Conservation (phyloP, 1,140 invertebrate genomes). For the Diprion similis region DNA sequence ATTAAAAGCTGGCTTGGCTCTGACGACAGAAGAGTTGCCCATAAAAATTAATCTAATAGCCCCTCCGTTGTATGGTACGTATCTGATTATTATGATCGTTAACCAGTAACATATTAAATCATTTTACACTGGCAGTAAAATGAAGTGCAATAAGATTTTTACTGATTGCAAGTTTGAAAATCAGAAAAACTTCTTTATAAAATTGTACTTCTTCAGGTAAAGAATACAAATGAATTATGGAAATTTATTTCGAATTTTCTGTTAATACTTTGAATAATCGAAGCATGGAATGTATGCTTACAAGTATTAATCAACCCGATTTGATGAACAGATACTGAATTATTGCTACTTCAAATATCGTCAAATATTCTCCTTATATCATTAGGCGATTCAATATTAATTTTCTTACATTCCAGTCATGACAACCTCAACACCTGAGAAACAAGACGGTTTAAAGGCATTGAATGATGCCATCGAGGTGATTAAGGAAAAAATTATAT, state of each 20-base stretch:
- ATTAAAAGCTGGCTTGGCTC: conserved; percentile 87
- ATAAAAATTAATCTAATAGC: conserved; percentile 99
- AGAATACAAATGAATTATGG: no score
- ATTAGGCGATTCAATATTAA: conserved; percentile 19
- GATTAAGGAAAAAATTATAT: conserved; percentile 85
- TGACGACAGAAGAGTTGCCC: conserved; percentile 92
- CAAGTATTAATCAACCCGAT: no score
- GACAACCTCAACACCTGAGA: conserved; percentile 97
- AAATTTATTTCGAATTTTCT: no score
- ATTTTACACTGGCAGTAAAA: no score
- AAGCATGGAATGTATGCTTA: no score
- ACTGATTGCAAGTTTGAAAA: no score
- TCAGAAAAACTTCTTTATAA: no score
- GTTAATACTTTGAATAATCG: no score
- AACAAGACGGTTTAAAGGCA: conserved; percentile 89
- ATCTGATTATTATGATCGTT: not conserved
- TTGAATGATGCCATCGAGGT: conserved; percentile 88
- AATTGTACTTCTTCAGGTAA: no score
- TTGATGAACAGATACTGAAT: no score
- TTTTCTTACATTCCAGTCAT: conserved; percentile 75
- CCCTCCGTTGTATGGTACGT: conserved; percentile 90
- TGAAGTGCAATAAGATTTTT: no score
- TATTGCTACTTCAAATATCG: not conserved
- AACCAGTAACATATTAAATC: no score
- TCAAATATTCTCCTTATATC: conserved; percentile 4